Base-by-base conservation (phyloP, 2,888 invertebrate species). In the Scaptomyza flava region DNA sequence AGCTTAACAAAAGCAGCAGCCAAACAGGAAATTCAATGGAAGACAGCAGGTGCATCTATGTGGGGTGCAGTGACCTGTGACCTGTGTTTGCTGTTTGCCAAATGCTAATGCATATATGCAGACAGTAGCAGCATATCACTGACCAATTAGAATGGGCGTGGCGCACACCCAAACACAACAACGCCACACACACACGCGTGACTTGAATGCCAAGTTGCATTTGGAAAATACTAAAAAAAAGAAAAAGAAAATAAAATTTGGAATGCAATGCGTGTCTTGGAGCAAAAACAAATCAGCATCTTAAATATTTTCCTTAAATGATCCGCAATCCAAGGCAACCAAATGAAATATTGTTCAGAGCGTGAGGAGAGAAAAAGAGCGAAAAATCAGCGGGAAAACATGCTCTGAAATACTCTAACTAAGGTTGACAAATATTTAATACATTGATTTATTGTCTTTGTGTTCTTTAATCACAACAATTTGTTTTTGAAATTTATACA, bases 31-130 rank as follows among this genome's bases (percentile, higher is more conserved):
- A 27, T 33, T 9, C 1, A 9, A 17, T 23, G 38, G 34, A 42
- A 30, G 34, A 31, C 14, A 34, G 30, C 12, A 56, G 51, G 14
- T 9, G 17, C 8, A 38, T 14, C 38, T 8, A 27, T 0, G n/a
- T 0, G n/a, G 6, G 36, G 86, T 58, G 72, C 83, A 88, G 42
- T 82, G 86, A 86, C 61, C 88, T 80, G 42, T 79, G 81, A 86
- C 63, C 88, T 80, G 69, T 62, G 53, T 45, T 23, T 17, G 36
- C 48, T 38, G n/a, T 50, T 50, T n/a, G 48, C 31, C 31, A 48
- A 72, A 52, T 71, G 51, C 68, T 54, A 33, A 34, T 12, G 8
- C 9, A 7, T 43, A 65, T 33, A 38, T 54, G 9, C 9, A 20
- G 43, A 38, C 33, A 23, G 12, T 45, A 46, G 33, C 52, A 33